Conservation (phyloP, 2,113 vertebrate species). For the Scophthalmus maximus region DNA sequence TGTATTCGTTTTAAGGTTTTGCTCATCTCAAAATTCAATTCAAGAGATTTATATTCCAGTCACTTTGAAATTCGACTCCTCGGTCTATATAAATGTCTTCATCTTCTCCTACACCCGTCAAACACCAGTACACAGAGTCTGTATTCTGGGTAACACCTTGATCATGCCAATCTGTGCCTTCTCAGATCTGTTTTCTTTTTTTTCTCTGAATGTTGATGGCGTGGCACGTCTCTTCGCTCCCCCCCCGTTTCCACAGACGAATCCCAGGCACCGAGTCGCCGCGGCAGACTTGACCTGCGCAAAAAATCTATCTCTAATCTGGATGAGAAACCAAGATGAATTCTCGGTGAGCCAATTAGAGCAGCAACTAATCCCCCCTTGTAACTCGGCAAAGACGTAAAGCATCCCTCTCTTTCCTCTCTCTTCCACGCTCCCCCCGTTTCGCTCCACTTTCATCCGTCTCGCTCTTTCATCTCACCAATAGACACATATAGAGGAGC, state of each 20-base stretch:
- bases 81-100: no score
- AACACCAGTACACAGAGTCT: no score
- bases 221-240: constrained; percentile 33
- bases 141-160: no score
- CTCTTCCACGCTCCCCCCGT: constrained; percentile 53
- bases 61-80: no score
- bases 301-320: constrained; percentile 72
- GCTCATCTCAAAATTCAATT: no score
- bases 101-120: no score
- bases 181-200: constrained; percentile 61
- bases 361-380: constrained; percentile 74
- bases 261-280: constrained; percentile 22
- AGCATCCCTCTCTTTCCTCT: constrained; percentile 37
- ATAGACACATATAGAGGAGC: constrained; percentile 53
- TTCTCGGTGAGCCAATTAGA: constrained; percentile 78
- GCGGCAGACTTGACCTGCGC: constrained; percentile 59
- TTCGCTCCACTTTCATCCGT: constrained; percentile 72
- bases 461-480: constrained; percentile 77
- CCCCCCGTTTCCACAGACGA: constrained; percentile 41
- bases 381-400: constrained; percentile 65
- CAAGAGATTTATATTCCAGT: background rate
- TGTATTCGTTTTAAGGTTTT: background rate
- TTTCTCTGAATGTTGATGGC: constrained; percentile 39
- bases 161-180: constrained; percentile 28
- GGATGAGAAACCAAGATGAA: constrained; percentile 72